Evolutionary conservation across 37 sponge, comb jelly and placozoan species (phyloP).

Genomic region (Halisarca cf. caerulea): DNA sequence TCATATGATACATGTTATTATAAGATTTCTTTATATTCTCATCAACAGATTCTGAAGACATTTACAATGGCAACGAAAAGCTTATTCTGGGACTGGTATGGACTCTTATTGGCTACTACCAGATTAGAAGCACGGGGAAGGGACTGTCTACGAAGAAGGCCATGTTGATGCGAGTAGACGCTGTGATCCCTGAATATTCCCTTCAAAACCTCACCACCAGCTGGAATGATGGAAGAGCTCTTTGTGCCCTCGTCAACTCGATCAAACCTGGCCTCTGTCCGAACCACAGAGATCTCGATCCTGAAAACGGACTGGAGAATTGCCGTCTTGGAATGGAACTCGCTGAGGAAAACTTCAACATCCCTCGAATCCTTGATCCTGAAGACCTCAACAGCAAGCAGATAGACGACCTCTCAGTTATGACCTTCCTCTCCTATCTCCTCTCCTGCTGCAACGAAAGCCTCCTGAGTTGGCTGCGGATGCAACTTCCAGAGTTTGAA

Average conservation of each 20-base stretch:
- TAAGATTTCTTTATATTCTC: neutral
- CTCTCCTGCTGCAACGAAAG: constrained; percentile 20
- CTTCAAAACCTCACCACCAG: constrained; percentile 76
- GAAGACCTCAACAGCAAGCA: constrained; percentile 76
- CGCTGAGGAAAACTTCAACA: constrained; percentile 65
- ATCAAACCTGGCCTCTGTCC: constrained; percentile 88
- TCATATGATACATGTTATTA: too few species aligned
- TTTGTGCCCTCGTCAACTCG: constrained; percentile 71
- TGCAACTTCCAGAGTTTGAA: constrained; percentile 57
- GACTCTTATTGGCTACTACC: constrained; percentile 92
- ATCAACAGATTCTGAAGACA: constrained; percentile 76
- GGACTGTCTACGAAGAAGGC: constrained; percentile 78
- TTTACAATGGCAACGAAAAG: constrained; percentile 88
- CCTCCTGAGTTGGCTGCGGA: constrained; percentile 80
- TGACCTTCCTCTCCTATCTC: constrained; percentile 91
- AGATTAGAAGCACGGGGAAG: constrained; percentile 77
- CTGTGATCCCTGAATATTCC: constrained; percentile 59
- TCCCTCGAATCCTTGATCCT: constrained; percentile 75
- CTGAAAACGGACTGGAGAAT: constrained; percentile 63
- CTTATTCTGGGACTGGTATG: constrained; percentile 95
- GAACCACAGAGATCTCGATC: constrained; percentile 63
- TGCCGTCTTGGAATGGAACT: constrained; percentile 75
- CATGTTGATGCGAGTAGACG: constrained; percentile 85
- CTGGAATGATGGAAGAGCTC: constrained; percentile 87
- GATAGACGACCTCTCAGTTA: constrained; percentile 85